A percentile compares a stretch with the other conserved stretches of the same genome.
These are phyloP conservation scores for Urophycis tenuis DNA, from an alignment of 2,797 vertebrate genomes.

Conservation along the genomic window DNA sequence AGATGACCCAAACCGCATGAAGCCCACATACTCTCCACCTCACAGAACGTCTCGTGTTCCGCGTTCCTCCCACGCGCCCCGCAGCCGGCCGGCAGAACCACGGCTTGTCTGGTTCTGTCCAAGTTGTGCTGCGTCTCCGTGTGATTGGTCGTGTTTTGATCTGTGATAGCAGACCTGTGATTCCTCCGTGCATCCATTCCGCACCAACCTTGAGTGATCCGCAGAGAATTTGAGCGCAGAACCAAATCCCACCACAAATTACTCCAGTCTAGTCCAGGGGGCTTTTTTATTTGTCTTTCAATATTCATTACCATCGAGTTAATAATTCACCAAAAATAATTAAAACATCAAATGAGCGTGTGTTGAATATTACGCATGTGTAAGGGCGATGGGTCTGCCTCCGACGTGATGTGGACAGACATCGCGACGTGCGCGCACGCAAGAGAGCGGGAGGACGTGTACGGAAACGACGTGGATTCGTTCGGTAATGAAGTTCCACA, in stretches of 20 bases:
- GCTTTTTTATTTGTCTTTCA: neutral
- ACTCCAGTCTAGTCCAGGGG: neutral
- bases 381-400: neutral
- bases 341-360: neutral
- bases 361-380: neutral
- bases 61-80: neutral
- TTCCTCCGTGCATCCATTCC: neutral
- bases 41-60: no score
- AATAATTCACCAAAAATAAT: neutral
- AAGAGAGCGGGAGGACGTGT: no score
- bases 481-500: no score
- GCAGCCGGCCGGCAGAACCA: no score
- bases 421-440: neutral
- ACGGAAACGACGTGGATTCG: neutral
- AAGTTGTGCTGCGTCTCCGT: neutral
- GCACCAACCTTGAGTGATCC: neutral
- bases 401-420: neutral
- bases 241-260: neutral
- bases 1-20: neutral
- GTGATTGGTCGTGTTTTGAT: neutral
- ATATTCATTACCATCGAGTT: neutral
- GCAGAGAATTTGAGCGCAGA: neutral
- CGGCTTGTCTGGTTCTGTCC: neutral
- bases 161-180: neutral
- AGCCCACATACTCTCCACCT: neutral